Evolutionary conservation across 2,113 vertebrate species (phyloP).

Genomic region (Elephas maximus): DNA sequence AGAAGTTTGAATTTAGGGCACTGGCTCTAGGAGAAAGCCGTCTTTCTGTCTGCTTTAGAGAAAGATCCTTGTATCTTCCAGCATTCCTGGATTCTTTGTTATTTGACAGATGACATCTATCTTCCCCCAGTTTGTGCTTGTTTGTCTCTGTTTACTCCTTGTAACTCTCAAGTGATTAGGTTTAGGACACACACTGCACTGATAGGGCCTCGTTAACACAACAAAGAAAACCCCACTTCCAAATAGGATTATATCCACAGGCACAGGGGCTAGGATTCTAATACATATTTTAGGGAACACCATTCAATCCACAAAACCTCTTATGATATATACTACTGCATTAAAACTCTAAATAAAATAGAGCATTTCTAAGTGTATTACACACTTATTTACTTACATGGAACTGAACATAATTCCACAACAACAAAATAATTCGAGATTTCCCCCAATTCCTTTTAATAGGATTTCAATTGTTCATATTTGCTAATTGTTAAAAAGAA

Average conservation of each 20-base stretch:
- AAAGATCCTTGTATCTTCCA: background rate
- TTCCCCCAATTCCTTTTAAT: background rate
- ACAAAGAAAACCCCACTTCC: background rate
- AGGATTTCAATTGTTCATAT: conserved; percentile 19
- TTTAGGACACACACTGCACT: background rate
- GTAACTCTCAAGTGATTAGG: background rate
- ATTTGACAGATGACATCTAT: background rate
- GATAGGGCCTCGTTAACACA: background rate
- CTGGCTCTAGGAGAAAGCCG: too few relatives aligned
- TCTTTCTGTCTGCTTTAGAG: too few relatives aligned
- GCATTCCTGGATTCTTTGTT: background rate
- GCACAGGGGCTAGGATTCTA: background rate
- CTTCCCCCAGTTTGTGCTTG: background rate
- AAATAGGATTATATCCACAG: background rate
- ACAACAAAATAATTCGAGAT: background rate
- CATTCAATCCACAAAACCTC: background rate
- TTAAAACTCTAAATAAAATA: background rate
- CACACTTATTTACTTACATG: background rate
- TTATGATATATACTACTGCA: background rate
- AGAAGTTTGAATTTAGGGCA: background rate
- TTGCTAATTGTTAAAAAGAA: background rate
- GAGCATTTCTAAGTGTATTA: background rate
- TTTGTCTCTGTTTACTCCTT: background rate
- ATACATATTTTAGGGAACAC: background rate
- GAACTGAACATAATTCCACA: background rate